Percentiles rank a stretch among this genome's conserved stretches.
Evolutionary conservation across 1,140 invertebrate genomes (phyloP).

Genomic region (Ceratoteleas bidentatus): DNA sequence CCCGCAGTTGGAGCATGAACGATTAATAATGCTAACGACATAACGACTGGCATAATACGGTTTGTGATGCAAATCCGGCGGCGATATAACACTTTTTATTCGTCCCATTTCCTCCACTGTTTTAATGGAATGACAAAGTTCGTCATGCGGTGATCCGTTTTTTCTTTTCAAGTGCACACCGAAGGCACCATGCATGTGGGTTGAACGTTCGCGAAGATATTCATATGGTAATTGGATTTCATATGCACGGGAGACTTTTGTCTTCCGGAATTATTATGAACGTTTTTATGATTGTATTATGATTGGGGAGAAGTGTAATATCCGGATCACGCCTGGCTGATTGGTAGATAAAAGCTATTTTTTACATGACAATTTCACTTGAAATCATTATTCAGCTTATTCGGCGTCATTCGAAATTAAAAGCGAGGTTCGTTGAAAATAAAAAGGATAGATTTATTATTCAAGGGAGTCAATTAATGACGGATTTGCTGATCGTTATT

Average conservation of each 20-base stretch:
- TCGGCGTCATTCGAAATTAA: no score
- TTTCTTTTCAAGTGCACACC: constrained; percentile 22
- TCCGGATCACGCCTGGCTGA: constrained; percentile 60
- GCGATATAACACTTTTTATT: constrained; percentile 44
- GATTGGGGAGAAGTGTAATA: constrained; percentile 40
- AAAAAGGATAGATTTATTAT: no score
- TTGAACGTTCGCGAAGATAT: constrained; percentile 48
- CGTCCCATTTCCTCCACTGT: constrained; percentile 46
- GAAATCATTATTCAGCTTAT: no score
- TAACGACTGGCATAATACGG: constrained; percentile 41
- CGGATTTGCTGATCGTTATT: no score
- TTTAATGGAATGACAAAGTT: constrained; percentile 67
- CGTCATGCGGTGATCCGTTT: constrained; percentile 49
- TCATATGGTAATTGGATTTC: constrained; percentile 66
- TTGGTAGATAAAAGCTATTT: not conserved
- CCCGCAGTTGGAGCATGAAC: constrained; percentile 28
- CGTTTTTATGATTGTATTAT: constrained; percentile 32
- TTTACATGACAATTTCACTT: no score
- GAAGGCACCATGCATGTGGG: constrained; percentile 57
- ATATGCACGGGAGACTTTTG: constrained; percentile 56
- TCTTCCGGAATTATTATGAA: constrained; percentile 53
- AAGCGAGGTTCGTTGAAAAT: no score
- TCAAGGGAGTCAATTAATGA: no score
- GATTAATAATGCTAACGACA: constrained; percentile 54
- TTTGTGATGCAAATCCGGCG: constrained; percentile 62